Conservation (phyloP, 2,113 vertebrate species). For the Vulpes ferrilata region DNA sequence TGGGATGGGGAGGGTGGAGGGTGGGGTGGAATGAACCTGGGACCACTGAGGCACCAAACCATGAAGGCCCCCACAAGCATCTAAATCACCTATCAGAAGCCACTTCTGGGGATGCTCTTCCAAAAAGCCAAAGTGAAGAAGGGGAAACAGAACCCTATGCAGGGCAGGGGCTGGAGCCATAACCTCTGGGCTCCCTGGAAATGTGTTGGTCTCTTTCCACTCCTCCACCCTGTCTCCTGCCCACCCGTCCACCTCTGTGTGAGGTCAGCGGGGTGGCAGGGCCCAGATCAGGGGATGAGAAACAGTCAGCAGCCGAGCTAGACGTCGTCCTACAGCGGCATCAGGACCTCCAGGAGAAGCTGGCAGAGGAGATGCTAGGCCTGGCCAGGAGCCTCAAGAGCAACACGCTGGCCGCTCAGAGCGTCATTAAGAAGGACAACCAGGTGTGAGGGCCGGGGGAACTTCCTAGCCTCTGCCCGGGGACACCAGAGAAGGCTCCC, state of each 20-base stretch:
- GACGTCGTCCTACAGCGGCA: conserved; percentile 95
- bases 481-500: neutral
- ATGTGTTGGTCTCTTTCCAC: neutral
- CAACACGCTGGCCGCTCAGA: conserved; percentile 96
- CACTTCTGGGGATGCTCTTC: neutral
- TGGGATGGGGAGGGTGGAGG: no score
- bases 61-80: neutral
- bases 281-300: conserved; percentile 89
- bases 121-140: neutral
- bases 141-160: neutral
- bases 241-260: neutral
- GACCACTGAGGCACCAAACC: neutral
- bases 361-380: conserved; percentile 98
- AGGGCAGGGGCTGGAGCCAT: neutral
- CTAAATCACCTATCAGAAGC: neutral
- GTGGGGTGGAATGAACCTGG: neutral
- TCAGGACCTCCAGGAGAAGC: conserved; percentile 96
- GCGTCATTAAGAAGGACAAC: conserved; percentile 98
- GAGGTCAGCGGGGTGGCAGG: conserved; percentile 77
- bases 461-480: neutral
- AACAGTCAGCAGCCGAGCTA: conserved; percentile 93
- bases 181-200: neutral
- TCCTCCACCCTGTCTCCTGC: neutral
- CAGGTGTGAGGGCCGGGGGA: conserved; percentile 88
- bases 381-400: conserved; percentile 97